A percentile compares a stretch with the other conserved stretches of the same genome.
phyloP scores from a whole-genome alignment of 1,140 invertebrate genomes.

The Zophobas atratus region DNA sequence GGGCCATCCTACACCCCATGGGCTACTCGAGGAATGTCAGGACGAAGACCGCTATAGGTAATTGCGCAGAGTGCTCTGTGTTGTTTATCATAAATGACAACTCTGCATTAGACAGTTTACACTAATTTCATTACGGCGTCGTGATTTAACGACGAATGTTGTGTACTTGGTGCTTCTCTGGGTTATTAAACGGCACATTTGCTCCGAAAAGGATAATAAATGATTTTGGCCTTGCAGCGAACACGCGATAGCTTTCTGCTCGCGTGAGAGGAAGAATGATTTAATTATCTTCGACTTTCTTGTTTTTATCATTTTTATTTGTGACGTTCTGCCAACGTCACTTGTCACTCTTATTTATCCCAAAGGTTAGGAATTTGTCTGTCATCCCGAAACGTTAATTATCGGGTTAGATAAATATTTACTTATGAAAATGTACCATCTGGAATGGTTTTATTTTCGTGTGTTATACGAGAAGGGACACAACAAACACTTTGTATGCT shows the following conservation, averaged over 20 bases:
- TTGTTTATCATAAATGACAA: too few relatives aligned
- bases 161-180: neutral
- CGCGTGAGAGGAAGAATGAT: slow-evolving; percentile 20
- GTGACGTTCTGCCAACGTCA: too few relatives aligned
- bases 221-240: slow-evolving; percentile 15
- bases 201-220: slow-evolving; percentile 29
- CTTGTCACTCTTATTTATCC: too few relatives aligned
- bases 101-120: too few relatives aligned
- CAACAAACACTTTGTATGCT: too few relatives aligned
- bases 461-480: too few relatives aligned
- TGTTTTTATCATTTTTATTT: neutral
- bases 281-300: slow-evolving; percentile 16
- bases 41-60: slow-evolving; percentile 87
- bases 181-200: slow-evolving; percentile 10
- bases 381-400: too few relatives aligned
- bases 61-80: too few relatives aligned
- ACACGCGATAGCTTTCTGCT: slow-evolving; percentile 4
- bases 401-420: too few relatives aligned
- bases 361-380: too few relatives aligned
- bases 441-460: too few relatives aligned
- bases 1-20: slow-evolving; percentile 93
- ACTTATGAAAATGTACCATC: too few relatives aligned
- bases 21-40: slow-evolving; percentile 89
- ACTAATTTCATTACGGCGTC: neutral
- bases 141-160: slow-evolving; percentile 1